Base-by-base conservation (phyloP, 2,113 vertebrate species). In the Cyprinodon tularosa region DNA sequence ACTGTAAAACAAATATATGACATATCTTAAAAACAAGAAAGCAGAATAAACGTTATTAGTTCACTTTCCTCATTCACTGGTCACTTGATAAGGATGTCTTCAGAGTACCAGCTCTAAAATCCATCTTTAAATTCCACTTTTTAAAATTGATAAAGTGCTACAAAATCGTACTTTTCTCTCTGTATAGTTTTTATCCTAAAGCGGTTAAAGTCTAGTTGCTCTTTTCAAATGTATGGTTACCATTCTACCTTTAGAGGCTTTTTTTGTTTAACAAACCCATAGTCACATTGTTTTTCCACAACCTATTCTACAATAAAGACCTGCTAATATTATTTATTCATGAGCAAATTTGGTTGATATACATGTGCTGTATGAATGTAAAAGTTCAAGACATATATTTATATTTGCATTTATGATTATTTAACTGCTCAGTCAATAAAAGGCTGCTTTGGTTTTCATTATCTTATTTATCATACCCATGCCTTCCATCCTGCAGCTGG, bases 81-180 rank as follows among this genome's bases (percentile, higher is more conserved):
- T 14, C 36, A 7, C 4, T 50, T 72, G 12, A 71, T 65, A 29
- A 5, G 47, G 72, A 45, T 53, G 42, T 80, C 44, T 80, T 90
- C 94, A 94, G 94, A 95, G 94, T 81, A 88, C 92, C 94, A 80
- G 94, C 94, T 95, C 94, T 87, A 91, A 93, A 59, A 80, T 66
- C 42, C 57, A 8, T 70, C 44, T 39, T 70, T 4, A 4, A 11
- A 20, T 65, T 81, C 71, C 59, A 74, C 40, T 78, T 75, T 91
- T 82, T 45, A 82, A 44, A 88, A 74, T 15, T 44, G 72, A 47
- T 78, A 88, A 91, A 89, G 82, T 89, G 86, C 76, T 61, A 39
- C 40, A 65, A 7, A 81, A 74, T 3, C 17, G 12, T 42, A 66
- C 11, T 38, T 57, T 61, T 60, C 72, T 70, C 44, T 71, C 57